Percentiles rank a stretch among this genome's conserved stretches.
Evolutionary conservation across 2,113 vertebrate genomes (phyloP).

Genomic region (Sus scrofa): DNA sequence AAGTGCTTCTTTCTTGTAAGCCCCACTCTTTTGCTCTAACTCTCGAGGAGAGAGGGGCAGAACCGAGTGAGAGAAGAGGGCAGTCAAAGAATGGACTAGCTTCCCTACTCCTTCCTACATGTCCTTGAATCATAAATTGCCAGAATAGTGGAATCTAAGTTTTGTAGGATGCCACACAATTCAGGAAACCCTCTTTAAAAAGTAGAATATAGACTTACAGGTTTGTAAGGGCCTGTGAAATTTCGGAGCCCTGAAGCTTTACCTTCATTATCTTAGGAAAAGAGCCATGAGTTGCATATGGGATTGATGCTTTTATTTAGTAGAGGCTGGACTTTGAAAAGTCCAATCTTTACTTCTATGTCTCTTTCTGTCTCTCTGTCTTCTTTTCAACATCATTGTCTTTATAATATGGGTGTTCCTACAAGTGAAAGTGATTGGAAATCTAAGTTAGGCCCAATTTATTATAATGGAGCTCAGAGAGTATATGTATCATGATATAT

Average conservation of each 20-base stretch:
- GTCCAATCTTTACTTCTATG: not conserved
- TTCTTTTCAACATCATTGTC: not conserved
- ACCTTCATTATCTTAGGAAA: constrained; percentile 16
- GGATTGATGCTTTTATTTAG: not conserved
- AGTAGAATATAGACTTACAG: not conserved
- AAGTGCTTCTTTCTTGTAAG: not conserved
- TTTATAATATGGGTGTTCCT: not conserved
- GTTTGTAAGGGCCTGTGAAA: not conserved
- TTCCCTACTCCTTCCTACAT: fast-evolving
- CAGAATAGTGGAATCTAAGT: not conserved
- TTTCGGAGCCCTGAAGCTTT: not conserved
- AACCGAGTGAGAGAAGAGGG: not conserved
- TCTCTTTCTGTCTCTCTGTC: not conserved
- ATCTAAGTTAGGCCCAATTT: not conserved
- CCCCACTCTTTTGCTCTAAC: not conserved
- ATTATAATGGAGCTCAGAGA: not conserved
- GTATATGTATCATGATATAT: not conserved
- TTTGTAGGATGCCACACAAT: not conserved
- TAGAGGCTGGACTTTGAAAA: not conserved
- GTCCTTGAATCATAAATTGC: not conserved
- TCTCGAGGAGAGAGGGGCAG: not conserved
- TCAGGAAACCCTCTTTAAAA: not conserved
- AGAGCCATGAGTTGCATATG: not conserved
- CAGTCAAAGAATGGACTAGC: not conserved
- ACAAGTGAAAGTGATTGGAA: not conserved